Percentiles rank a stretch among this genome's conserved stretches.
phyloP scores from a whole-genome alignment of 2,888 invertebrate genomes.

The Noctuana brunneofusca region DNA sequence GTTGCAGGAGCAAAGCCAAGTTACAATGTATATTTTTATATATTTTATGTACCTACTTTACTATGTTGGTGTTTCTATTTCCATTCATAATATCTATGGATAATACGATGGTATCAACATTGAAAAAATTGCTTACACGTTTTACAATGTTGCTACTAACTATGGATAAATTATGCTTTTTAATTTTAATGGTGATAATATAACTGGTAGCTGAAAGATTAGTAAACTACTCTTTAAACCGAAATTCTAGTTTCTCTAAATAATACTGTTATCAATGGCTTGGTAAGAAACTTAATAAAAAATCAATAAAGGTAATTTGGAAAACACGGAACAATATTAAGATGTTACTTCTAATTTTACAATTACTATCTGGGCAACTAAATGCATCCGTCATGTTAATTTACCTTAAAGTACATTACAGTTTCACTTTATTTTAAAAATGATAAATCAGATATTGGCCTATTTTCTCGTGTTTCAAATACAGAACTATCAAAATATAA shows the following conservation, averaged over 20 bases:
- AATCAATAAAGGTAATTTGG: conserved; percentile 50
- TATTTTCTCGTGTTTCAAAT: conserved; percentile 78
- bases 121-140: conserved; percentile 55
- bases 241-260: conserved; percentile 78
- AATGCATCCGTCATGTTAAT: conserved; percentile 75
- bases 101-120: conserved; percentile 59
- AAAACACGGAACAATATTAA: conserved; percentile 61
- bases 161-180: conserved; percentile 71
- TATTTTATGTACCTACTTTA: conserved; percentile 71
- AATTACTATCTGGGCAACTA: conserved; percentile 68
- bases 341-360: conserved; percentile 53
- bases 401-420: conserved; percentile 72
- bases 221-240: conserved; percentile 70
- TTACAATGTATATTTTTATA: conserved; percentile 61
- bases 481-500: conserved; percentile 84
- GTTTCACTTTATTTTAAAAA: conserved; percentile 55
- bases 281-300: conserved; percentile 77
- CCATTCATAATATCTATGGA: conserved; percentile 72
- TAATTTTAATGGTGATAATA: conserved; percentile 56
- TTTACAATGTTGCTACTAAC: conserved; percentile 64
- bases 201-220: conserved; percentile 70
- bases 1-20: conserved; percentile 51
- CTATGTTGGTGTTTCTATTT: conserved; percentile 82
- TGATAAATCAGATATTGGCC: conserved; percentile 80
- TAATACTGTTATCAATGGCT: conserved; percentile 83